Percentiles rank a stretch among this genome's conserved stretches.
phyloP scores from a whole-genome alignment of 2,888 invertebrate species.

The Gryllus longicercus region DNA sequence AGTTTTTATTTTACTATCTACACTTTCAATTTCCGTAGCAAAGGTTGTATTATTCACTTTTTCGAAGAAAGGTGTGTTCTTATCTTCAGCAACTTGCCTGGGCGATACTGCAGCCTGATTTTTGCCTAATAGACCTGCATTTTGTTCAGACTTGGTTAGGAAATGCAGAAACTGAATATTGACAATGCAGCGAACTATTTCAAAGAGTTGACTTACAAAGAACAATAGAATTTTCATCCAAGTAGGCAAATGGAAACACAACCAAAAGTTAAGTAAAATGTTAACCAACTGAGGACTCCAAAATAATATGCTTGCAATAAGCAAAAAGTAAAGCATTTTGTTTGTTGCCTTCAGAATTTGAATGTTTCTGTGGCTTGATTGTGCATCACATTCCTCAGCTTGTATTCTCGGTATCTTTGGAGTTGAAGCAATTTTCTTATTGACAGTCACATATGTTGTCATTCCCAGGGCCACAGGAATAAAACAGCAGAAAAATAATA shows the following conservation, averaged over 20 bases:
- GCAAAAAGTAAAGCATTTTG: slow-evolving; percentile 37
- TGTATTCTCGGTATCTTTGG: neutral
- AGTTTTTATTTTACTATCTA: too few species aligned
- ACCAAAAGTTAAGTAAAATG: slow-evolving; percentile 41
- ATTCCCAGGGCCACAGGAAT: neutral
- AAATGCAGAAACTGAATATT: slow-evolving; percentile 38
- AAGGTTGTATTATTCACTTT: too few species aligned
- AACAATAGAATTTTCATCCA: slow-evolving; percentile 41
- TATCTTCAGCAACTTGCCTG: neutral
- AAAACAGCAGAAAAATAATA: neutral
- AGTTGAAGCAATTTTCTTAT: neutral
- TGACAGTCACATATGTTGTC: neutral
- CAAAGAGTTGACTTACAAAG: slow-evolving; percentile 38
- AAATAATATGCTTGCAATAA: slow-evolving; percentile 40
- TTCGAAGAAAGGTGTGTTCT: neutral
- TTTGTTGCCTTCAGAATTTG: neutral
- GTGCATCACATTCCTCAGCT: neutral
- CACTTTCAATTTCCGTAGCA: too few species aligned
- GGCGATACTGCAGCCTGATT: slow-evolving; percentile 19
- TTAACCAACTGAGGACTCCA: slow-evolving; percentile 44
- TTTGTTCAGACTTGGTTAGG: slow-evolving; percentile 4
- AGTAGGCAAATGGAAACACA: slow-evolving; percentile 38
- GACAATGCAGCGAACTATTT: slow-evolving; percentile 40
- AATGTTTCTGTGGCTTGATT: neutral
- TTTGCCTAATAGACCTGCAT: slow-evolving; percentile 19